These are phyloP conservation scores for Diploptera punctata DNA, from an alignment of 2,888 invertebrate genomes.

Conservation along the genomic window DNA sequence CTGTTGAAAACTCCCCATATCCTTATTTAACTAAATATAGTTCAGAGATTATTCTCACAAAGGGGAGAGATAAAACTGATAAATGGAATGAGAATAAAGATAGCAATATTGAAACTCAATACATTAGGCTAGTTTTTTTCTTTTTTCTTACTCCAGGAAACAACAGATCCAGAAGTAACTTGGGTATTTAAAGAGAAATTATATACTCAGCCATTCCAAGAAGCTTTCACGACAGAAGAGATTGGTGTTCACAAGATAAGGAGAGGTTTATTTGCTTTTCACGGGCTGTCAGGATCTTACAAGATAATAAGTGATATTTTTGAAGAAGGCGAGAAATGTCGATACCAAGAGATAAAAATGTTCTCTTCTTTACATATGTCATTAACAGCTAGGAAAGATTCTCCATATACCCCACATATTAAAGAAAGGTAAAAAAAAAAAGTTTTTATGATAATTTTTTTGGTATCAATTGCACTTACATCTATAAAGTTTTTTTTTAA, in stretches of 20 bases:
- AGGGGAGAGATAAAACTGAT: too few species aligned
- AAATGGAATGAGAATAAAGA: too few species aligned
- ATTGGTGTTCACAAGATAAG: constrained; percentile 18
- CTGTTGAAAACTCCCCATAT: too few species aligned
- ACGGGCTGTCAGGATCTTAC: constrained; percentile 19
- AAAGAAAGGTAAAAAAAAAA: background rate
- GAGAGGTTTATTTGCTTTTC: constrained; percentile 14
- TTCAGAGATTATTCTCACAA: too few species aligned
- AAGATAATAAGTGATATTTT: constrained; percentile 23
- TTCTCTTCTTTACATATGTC: background rate
- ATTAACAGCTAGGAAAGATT: constrained; percentile 4
- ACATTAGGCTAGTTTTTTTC: background rate
- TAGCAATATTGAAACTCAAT: too few species aligned
- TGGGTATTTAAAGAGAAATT: constrained; percentile 1
- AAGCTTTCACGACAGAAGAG: constrained; percentile 4
- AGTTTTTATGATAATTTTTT: too few species aligned
- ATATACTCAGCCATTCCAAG: background rate
- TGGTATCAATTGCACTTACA: too few species aligned
- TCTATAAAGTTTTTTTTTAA: too few species aligned
- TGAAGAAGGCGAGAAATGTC: constrained; percentile 28
- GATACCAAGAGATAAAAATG: constrained; percentile 10
- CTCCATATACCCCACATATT: background rate
- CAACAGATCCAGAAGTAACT: background rate
- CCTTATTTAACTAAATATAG: too few species aligned
- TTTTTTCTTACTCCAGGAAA: background rate